These are phyloP conservation scores for Phthorimaea operculella DNA, from an alignment of 1,140 invertebrate genomes.

Conservation along the genomic window DNA sequence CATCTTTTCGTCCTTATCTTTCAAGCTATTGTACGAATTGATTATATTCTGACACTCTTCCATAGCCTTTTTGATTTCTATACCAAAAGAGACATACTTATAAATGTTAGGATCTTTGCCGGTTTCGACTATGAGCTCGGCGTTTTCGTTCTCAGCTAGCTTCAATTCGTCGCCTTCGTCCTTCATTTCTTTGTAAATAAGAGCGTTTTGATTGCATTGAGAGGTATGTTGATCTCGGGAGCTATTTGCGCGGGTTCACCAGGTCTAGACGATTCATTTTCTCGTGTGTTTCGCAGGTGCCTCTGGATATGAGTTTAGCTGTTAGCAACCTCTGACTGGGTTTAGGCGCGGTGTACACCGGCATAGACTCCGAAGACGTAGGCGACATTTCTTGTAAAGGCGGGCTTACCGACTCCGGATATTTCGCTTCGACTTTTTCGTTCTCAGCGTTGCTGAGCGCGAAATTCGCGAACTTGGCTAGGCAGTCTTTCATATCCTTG, in stretches of 20 bases:
- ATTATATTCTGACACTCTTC: conserved; percentile 61
- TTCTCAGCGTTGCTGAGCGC: conserved; percentile 28
- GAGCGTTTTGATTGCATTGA: conserved; percentile 25
- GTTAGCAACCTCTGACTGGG: conserved; percentile 35
- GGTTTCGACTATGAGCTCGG: conserved; percentile 7
- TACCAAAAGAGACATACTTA: conserved; percentile 50
- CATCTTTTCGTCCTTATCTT: conserved; percentile 15
- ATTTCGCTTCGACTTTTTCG: conserved; percentile 22
- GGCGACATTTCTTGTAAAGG: conserved; percentile 58
- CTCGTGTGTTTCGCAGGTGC: conserved; percentile 14
- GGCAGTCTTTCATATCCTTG: conserved; percentile 56
- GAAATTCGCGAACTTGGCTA: conserved; percentile 53
- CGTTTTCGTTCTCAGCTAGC: conserved; percentile 12
- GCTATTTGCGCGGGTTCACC: conserved; percentile 26
- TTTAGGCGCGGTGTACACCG: conserved; percentile 37
- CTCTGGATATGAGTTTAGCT: conserved; percentile 40
- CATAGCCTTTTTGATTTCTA: conserved; percentile 61
- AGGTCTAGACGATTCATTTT: conserved; percentile 9
- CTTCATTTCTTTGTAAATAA: conserved; percentile 25
- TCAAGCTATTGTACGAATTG: conserved; percentile 46
- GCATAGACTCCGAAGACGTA: conserved; percentile 42
- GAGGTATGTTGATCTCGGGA: conserved; percentile 27
- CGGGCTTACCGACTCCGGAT: conserved; percentile 49
- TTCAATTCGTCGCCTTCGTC: conserved; percentile 16
- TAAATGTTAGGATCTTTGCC: conserved; percentile 37